A percentile compares a stretch with the other conserved stretches of the same genome.
Evolutionary conservation across 2,888 invertebrate genomes (phyloP).

Genomic region (Leucoptera coffeella): DNA sequence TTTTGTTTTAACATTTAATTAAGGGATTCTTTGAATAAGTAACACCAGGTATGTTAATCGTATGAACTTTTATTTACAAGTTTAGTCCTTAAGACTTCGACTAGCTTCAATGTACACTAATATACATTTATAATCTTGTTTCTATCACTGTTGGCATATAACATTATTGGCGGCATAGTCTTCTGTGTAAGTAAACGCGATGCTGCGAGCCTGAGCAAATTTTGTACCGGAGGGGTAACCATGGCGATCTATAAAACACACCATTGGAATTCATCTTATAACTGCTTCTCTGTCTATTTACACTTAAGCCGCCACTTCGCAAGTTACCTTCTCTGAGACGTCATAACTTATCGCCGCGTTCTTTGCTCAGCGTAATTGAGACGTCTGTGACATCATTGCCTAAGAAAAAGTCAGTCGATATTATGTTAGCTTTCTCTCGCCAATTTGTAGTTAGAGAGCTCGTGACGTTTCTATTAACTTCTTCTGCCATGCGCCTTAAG

Average conservation of each 20-base stretch:
- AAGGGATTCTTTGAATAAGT: too few relatives aligned
- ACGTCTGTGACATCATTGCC: conserved; percentile 65
- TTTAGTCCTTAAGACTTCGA: too few relatives aligned
- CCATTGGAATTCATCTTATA: conserved; percentile 5
- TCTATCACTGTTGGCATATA: too few relatives aligned
- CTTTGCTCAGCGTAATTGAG: conserved; percentile 48
- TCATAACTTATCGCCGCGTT: conserved; percentile 36
- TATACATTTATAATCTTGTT: too few relatives aligned
- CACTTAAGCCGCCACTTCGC: conserved; percentile 23
- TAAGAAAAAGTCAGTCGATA: conserved; percentile 68
- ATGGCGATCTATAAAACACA: conserved; percentile 16
- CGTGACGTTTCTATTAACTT: conserved; percentile 64
- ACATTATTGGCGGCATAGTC: conserved; percentile 6
- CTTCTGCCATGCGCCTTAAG: conserved; percentile 58
- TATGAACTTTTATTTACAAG: too few relatives aligned
- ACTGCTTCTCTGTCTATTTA: conserved; percentile 11
- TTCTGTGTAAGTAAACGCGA: conserved; percentile 13
- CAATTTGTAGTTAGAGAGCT: conserved; percentile 61
- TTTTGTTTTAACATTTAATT: too few relatives aligned
- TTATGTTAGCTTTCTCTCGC: conserved; percentile 62
- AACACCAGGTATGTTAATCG: too few relatives aligned
- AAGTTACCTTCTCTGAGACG: conserved; percentile 15
- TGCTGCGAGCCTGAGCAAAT: conserved; percentile 12
- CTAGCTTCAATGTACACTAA: too few relatives aligned
- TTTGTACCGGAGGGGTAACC: conserved; percentile 14